These are phyloP conservation scores for Urophycis tenuis DNA, from an alignment of 2,797 vertebrate species.

Conservation along the genomic window DNA sequence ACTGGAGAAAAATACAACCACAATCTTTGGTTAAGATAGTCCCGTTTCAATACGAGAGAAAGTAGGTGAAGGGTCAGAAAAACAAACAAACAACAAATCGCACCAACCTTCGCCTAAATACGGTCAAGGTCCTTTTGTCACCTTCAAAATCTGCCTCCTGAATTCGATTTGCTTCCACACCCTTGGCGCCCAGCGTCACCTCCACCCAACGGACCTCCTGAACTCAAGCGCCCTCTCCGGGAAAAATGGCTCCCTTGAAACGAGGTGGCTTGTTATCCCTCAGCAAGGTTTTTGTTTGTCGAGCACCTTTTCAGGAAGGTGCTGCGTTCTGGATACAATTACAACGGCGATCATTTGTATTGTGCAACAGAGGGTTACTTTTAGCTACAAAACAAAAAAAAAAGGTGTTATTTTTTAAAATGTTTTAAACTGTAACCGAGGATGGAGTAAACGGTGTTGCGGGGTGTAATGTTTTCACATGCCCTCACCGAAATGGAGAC, in stretches of 20 bases:
- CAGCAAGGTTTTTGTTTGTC: not conserved
- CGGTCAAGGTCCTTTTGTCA: not conserved
- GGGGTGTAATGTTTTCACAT: not conserved
- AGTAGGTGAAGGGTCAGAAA: not conserved
- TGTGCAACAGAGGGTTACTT: not conserved
- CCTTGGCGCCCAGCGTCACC: no score
- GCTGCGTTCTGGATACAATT: not conserved
- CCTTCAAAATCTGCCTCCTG: not conserved
- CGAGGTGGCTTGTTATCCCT: not conserved
- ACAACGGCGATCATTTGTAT: not conserved
- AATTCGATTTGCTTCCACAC: not conserved
- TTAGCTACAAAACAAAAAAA: not conserved
- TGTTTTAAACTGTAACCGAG: not conserved
- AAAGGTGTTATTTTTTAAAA: no score
- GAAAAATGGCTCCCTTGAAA: not conserved
- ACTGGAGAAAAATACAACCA: constrained; percentile 26
- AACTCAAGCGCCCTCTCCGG: not conserved
- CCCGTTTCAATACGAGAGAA: not conserved
- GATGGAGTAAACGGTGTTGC: not conserved
- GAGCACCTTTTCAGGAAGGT: not conserved
- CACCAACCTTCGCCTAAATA: not conserved
- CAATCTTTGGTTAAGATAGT: not conserved
- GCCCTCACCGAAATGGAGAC: constrained; percentile 36
- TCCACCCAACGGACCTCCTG: no score
- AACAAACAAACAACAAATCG: not conserved